Evolutionary conservation across 2,888 invertebrate genomes (phyloP).

Genomic region (Tipula unca): DNA sequence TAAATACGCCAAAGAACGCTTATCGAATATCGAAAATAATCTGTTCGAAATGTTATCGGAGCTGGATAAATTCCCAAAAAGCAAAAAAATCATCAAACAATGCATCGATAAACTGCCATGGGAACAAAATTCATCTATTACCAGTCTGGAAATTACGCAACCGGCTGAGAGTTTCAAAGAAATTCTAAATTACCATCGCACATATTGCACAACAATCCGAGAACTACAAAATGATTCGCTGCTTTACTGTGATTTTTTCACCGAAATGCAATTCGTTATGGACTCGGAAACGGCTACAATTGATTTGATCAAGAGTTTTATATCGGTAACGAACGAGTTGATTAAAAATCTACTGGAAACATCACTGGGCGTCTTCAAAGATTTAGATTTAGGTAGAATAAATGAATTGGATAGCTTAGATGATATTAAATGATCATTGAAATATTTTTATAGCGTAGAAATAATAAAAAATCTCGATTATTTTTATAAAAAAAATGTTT

Average conservation of each 20-base stretch:
- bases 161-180: slow-evolving; percentile 34
- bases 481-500: background rate
- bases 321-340: slow-evolving; percentile 8
- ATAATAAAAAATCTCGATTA: background rate
- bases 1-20: slow-evolving; percentile 24
- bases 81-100: slow-evolving; percentile 23
- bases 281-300: slow-evolving; percentile 39
- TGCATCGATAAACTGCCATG: slow-evolving; percentile 23
- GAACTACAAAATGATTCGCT: slow-evolving; percentile 27
- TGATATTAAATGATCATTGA: background rate
- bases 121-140: slow-evolving; percentile 22
- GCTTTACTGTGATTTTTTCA: slow-evolving; percentile 37
- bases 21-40: slow-evolving; percentile 23
- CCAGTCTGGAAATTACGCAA: slow-evolving; percentile 27
- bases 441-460: background rate
- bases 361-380: slow-evolving; percentile 16
- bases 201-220: slow-evolving; percentile 37
- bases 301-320: slow-evolving; percentile 27
- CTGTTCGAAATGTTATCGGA: slow-evolving; percentile 22
- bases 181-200: slow-evolving; percentile 36
- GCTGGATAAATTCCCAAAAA: slow-evolving; percentile 21
- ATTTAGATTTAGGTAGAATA: slow-evolving; percentile 9
- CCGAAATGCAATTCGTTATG: slow-evolving; percentile 39
- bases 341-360: background rate
- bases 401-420: background rate